Evolutionary conservation across 2,888 invertebrate species (phyloP).

Genomic region (Sisyra nigra): DNA sequence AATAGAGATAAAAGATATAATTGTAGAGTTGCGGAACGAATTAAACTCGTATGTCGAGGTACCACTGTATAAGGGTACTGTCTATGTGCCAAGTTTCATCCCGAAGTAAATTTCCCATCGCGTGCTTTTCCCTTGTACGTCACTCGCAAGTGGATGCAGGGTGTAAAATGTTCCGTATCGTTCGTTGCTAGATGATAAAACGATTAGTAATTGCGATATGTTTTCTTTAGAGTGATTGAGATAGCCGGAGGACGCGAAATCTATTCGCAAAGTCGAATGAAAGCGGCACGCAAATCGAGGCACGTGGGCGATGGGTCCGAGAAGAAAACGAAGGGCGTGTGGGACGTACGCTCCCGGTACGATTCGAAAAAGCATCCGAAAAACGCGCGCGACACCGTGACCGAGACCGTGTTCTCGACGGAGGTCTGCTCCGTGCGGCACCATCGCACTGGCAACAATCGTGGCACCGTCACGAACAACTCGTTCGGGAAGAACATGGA

Average conservation of each 20-base stretch:
- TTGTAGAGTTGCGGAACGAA: too few species aligned
- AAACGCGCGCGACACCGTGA: slow-evolving; percentile 30
- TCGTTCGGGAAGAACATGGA: slow-evolving; percentile 19
- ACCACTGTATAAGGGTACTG: too few species aligned
- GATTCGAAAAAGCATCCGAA: slow-evolving; percentile 21
- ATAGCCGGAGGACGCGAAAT: slow-evolving; percentile 72
- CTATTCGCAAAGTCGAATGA: slow-evolving; percentile 66
- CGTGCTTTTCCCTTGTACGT: too few species aligned
- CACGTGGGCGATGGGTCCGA: slow-evolving; percentile 24
- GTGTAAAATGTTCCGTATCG: slow-evolving; percentile 2
- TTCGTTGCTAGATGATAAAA: too few species aligned
- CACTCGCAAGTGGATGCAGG: slow-evolving; percentile 8
- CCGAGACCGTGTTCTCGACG: slow-evolving; percentile 43
- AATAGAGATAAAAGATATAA: too few species aligned
- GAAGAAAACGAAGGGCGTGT: slow-evolving; percentile 26
- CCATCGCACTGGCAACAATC: slow-evolving; percentile 17
- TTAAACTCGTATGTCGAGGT: too few species aligned
- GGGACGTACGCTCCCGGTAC: slow-evolving; percentile 35
- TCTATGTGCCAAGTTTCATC: too few species aligned
- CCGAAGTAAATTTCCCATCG: too few species aligned
- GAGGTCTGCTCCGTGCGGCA: slow-evolving; percentile 42
- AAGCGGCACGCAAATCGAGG: slow-evolving; percentile 56
- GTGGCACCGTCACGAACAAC: slow-evolving; percentile 15
- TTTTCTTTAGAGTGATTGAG: slow-evolving; percentile 42
- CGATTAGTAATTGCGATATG: not conserved